Base-by-base conservation (phyloP, 92 coral and sea anemone species). In the Siderastrea radians region DNA sequence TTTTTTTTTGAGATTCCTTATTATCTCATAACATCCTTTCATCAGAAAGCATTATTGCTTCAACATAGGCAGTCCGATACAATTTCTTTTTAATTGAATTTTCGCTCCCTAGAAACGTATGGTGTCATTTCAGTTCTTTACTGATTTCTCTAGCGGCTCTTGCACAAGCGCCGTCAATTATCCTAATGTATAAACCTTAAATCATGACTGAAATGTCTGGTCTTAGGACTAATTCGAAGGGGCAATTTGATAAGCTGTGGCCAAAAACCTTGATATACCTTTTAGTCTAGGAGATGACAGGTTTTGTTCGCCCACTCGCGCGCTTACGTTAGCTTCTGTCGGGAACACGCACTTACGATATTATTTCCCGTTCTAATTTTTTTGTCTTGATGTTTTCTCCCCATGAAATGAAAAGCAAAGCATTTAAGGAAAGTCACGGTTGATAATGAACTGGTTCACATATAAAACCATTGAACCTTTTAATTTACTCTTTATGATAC, bases 401-500 rank as follows among this genome's bases (percentile, higher is more conserved):
- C 58, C 47, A 4, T 14, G 66, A 7, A 62, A 8, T 43, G 54
- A 55, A 58, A 58, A 11, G 3, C 5, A 10, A 82, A 15, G 9
- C 51, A 9, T 58, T 77, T 45, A 15, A 5, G n/a, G 46, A 57
- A 5, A 19, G 10, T n/a, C 68, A 81, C 6, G 63, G 74, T 43
- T 80, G 5, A 72, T 4, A 51, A 17, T 17, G 62, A 74, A 74
- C 48, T 50, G 62, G 59, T 74, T 53, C 6, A 58, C n/a, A 4
- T 59, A 57, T 13, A 53, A 81, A 82, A 55, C 5, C 44, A 66
- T 38, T 52, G 68, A 55, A 11, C 68, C 68, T 17, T 45, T 58
- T 12, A 45, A 82, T 74, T 70, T 61, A 43, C 78, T n/a, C 55
- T 82, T 81, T 55, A 82, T 57, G 86, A 57, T 82, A 82, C 19